Evolutionary conservation across 2,797 vertebrate species (phyloP).

Genomic region (Pteronotus mesoamericanus): DNA sequence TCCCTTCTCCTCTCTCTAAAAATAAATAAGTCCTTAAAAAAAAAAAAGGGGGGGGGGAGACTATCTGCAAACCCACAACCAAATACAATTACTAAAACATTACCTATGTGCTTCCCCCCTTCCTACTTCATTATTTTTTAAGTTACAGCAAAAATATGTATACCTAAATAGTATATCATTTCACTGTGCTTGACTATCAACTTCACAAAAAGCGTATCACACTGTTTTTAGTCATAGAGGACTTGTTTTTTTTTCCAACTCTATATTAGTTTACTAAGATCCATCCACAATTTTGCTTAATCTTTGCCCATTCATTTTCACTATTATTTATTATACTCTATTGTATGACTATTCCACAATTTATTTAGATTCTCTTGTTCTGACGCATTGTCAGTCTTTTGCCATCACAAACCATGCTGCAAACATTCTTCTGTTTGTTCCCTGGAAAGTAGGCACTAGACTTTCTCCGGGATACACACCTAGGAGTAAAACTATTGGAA

Average conservation of each 20-base stretch:
- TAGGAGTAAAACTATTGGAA: not conserved
- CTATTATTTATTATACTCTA: not conserved
- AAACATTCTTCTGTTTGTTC: not conserved
- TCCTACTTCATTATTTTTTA: not conserved
- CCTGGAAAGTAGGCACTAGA: not conserved
- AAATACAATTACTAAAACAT: not conserved
- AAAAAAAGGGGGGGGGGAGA: not conserved
- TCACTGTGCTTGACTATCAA: not conserved
- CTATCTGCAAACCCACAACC: not conserved
- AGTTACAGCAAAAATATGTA: not conserved
- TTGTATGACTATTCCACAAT: not conserved
- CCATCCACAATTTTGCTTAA: not conserved
- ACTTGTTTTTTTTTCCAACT: not conserved
- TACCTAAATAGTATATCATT: not conserved
- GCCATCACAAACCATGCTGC: not conserved
- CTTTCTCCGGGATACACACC: not conserved
- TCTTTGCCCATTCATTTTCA: not conserved
- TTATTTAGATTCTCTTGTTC: not conserved
- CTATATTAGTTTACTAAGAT: not conserved
- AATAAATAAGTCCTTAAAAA: not conserved
- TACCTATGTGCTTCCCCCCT: not conserved
- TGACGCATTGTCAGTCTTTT: not conserved
- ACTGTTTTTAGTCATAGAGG: not conserved
- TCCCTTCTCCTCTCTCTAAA: not conserved
- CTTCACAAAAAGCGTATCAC: not conserved